Evolutionary conservation across 2,888 invertebrate species (phyloP), one percentile per base, ranked within the genome.

Genomic region (Herminia tarsipennalis): DNA sequence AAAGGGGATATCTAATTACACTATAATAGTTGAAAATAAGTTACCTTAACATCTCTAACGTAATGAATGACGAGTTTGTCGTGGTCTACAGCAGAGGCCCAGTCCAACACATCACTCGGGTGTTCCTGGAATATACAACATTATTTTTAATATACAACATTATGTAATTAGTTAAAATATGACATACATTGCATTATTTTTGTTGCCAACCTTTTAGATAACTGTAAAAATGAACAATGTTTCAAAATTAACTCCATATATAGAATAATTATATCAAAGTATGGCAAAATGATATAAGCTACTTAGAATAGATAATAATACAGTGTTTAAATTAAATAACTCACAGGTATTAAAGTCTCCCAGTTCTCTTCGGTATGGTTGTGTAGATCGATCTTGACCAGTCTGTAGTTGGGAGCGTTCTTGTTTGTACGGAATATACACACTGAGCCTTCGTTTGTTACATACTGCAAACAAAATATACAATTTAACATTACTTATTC

Each of bases 351-450:
- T 12, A 99, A 91, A 1, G 95, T 96, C 18, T 86, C 86, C 98
- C 99, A 99, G 61, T 96, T 94, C 42, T 94, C 94, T 83, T 95
- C 93, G 0, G 87, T 89, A 5, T 94, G 94, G 73, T 95, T 93
- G 52, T 94, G 83, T 45, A 97, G 93, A 83, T 98, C 95, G 59
- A 99, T 97, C 61, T 93, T 93, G 73, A 99, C 94, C 27, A 99
- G 92, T 55, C 95, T 94, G 88, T 98, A 98, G 86, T 98, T 98
- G 3, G 98, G 97, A 0, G 99, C 97, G 82, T 97, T 94, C 84
- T 97, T 96, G 86, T 99, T 99, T 13, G 99, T 99, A 30, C 96
- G 95, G 83, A 99, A 96, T 73, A 96, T 94, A 58, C 96, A 95
- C 64, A 95, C 93, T 0, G 95, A 93, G 0, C 95, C 98, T 55